Evolutionary conservation across 2,797 vertebrate species (phyloP).

Genomic region (Aselliscus stoliczkanus): DNA sequence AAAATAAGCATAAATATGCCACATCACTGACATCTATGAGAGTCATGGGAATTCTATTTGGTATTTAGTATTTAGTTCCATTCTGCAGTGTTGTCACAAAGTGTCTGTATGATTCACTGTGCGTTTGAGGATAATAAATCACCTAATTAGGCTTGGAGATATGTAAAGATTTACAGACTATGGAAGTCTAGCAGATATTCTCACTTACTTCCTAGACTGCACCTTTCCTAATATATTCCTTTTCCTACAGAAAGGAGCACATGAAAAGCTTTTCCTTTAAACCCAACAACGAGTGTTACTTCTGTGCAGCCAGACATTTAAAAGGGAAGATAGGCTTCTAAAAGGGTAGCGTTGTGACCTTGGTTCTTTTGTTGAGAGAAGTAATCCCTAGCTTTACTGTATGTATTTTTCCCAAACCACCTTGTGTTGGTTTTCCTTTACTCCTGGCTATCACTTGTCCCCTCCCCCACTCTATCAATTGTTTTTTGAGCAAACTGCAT

Average conservation of each 20-base stretch:
- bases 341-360: neutral
- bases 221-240: neutral
- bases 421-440: neutral
- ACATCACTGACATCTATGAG: neutral
- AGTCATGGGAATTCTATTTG: neutral
- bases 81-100: conserved; percentile 1
- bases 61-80: conserved; percentile 15
- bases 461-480: neutral
- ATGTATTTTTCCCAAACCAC: neutral
- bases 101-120: neutral
- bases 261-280: neutral
- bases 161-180: conserved; percentile 21
- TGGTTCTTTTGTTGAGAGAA: neutral
- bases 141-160: neutral
- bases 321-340: neutral
- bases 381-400: neutral
- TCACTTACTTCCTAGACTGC: neutral
- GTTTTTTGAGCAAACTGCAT: neutral
- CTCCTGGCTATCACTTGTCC: neutral
- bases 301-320: neutral
- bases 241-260: neutral
- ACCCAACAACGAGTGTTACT: neutral
- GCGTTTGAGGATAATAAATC: conserved; percentile 10
- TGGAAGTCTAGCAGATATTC: neutral
- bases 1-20: neutral